These are phyloP conservation scores for Anomalospiza imberbis DNA, from an alignment of 2,797 vertebrate genomes.

Conservation along the genomic window DNA sequence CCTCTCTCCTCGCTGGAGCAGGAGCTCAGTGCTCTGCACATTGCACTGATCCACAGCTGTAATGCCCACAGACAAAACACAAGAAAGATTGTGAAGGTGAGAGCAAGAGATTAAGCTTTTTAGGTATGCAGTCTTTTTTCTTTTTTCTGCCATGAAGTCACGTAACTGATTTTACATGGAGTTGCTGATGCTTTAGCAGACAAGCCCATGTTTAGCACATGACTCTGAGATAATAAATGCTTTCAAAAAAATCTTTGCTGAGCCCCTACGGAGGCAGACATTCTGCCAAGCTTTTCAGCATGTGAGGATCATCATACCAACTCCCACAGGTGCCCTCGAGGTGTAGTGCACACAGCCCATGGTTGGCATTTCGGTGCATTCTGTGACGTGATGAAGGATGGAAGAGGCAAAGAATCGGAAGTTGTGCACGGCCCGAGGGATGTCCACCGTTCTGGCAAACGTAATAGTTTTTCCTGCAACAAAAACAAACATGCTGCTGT, in stretches of 20 bases:
- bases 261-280: not conserved
- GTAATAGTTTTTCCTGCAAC: slow-evolving; percentile 87
- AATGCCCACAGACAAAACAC: not conserved
- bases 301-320: slow-evolving; percentile 77
- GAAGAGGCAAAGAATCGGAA: slow-evolving; percentile 94
- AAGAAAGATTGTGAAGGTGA: not conserved
- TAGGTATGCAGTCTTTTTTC: not conserved
- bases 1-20: not conserved
- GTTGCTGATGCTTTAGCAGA: not conserved
- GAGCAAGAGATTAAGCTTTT: not conserved
- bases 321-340: slow-evolving; percentile 84
- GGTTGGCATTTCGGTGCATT: slow-evolving; percentile 87
- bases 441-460: slow-evolving; percentile 86
- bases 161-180: not conserved
- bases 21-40: not conserved
- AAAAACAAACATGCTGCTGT: not conserved
- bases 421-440: slow-evolving; percentile 87
- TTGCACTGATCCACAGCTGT: not conserved
- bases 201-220: not conserved
- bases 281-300: not conserved
- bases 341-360: slow-evolving; percentile 89
- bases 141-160: not conserved
- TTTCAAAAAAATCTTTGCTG: not conserved
- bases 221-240: not conserved
- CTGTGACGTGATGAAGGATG: slow-evolving; percentile 84